phyloP scores from a whole-genome alignment of 2,113 vertebrate species.

The Gnathonemus echidnorhynchus region DNA sequence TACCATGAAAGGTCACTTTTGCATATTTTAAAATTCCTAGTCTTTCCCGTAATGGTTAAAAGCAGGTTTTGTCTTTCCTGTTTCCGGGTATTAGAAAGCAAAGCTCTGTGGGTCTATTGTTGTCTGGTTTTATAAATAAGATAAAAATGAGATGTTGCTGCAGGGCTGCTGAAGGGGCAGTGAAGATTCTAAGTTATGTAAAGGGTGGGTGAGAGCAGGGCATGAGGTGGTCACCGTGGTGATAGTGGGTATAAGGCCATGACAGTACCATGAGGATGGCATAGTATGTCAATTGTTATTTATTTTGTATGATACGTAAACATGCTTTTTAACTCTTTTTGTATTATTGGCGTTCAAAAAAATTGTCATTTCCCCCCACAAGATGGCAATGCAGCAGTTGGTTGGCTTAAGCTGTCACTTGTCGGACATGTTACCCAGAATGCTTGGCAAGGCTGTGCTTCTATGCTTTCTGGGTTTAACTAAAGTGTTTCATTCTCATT shows the following conservation, averaged over 20 bases:
- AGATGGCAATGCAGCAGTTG: neutral
- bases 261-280: neutral
- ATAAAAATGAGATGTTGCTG: neutral
- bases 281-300: neutral
- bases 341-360: neutral
- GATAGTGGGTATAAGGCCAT: neutral
- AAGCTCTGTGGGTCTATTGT: neutral
- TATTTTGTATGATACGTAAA: neutral
- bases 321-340: neutral
- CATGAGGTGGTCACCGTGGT: neutral
- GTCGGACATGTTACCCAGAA: neutral
- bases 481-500: neutral
- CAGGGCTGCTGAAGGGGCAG: neutral
- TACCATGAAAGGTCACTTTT: neutral
- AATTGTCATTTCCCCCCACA: constrained; percentile 3
- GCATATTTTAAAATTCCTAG: neutral
- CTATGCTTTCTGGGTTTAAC: neutral
- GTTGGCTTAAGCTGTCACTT: neutral
- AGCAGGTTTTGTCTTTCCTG: neutral
- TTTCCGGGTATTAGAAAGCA: neutral
- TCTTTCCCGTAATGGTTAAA: neutral
- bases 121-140: neutral
- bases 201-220: neutral
- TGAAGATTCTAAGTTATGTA: neutral
- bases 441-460: neutral